Evolutionary conservation across 2,113 vertebrate species (phyloP), one percentile per base, ranked within the genome.

Genomic region (Gnathonemus echidnorhynchus): DNA sequence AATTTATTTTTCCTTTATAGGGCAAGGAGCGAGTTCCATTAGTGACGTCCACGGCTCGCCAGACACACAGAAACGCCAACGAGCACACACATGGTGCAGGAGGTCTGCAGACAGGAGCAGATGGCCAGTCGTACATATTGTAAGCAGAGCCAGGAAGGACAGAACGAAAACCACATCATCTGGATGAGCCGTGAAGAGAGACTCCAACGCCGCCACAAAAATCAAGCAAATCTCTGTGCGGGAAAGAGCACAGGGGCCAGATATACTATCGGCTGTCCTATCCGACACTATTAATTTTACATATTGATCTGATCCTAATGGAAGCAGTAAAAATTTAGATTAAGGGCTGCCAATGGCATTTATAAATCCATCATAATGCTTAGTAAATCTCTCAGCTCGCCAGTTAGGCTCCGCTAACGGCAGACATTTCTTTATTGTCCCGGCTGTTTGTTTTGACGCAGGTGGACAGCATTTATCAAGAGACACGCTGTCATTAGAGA

Each of bases 261-360:
- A 93, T 91, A 91, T 92, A 91, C 45, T 52, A 56, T 86, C 85
- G 89, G 89, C 86, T 3, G 74, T 89, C 39, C 91, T 90, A 85
- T 52, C 87, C 89, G 2, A 88, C 89, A 84, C 90, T 92, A 93
- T 93, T 90, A 49, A 93, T 93, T 89, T 91, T 84, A 58, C 92
- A 94, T 91, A 94, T 93, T 93, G 93, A 94, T 93, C 92, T 92
- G 92, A 89, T 91, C 89, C 92, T 94, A 94, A 95, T 94, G 93
- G 94, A 93, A 91, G 93, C 91, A 88, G 92, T 93, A 94, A 95
- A 94, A 90, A 93, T 93, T 90, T 91, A 94, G 92, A 93, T 94
- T 93, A 93, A 91, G 92, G 90, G 86, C 88, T 91, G 92, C 89
- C 90, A 86, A 90, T 87, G 83, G 88, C 66, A 91, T 91, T 91